These are phyloP conservation scores for Lepidotrigona ventralis DNA, from an alignment of 1,140 invertebrate species.

Conservation along the genomic window DNA sequence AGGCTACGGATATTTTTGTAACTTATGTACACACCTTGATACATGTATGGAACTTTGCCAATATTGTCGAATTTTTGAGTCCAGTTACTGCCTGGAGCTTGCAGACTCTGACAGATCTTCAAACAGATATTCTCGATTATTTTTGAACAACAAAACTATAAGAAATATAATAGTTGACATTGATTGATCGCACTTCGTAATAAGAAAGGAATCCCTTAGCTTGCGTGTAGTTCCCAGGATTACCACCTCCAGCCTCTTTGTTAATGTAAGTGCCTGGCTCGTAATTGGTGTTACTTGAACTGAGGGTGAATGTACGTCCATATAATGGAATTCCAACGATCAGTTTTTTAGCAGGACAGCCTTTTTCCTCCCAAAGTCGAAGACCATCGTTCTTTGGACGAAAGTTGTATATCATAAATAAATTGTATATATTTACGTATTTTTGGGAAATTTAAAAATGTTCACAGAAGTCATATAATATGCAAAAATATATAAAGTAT, in stretches of 20 bases:
- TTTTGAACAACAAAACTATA: background rate
- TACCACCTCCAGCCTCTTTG: constrained; percentile 92
- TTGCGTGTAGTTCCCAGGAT: constrained; percentile 90
- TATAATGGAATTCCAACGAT: constrained; percentile 94
- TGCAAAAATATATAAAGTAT: no score
- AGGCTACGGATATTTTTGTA: no score
- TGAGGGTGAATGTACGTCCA: constrained; percentile 90
- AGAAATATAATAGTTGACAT: background rate
- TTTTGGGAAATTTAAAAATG: no score
- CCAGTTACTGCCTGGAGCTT: constrained; percentile 85
- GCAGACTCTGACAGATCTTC: constrained; percentile 88
- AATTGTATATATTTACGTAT: no score
- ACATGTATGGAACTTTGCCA: constrained; percentile 91
- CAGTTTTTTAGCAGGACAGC: constrained; percentile 92
- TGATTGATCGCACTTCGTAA: constrained; percentile 86
- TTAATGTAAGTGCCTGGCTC: constrained; percentile 91
- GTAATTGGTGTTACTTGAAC: constrained; percentile 89
- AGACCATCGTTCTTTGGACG: constrained; percentile 89
- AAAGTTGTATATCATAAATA: background rate
- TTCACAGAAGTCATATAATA: no score
- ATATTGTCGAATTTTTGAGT: constrained; percentile 90
- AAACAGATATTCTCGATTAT: constrained; percentile 52
- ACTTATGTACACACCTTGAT: constrained; percentile 83
- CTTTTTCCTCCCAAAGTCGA: constrained; percentile 91
- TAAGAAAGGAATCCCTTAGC: constrained; percentile 93